Conservation (phyloP, 2,888 invertebrate species). For the Caenorhabditis sp. region DNA sequence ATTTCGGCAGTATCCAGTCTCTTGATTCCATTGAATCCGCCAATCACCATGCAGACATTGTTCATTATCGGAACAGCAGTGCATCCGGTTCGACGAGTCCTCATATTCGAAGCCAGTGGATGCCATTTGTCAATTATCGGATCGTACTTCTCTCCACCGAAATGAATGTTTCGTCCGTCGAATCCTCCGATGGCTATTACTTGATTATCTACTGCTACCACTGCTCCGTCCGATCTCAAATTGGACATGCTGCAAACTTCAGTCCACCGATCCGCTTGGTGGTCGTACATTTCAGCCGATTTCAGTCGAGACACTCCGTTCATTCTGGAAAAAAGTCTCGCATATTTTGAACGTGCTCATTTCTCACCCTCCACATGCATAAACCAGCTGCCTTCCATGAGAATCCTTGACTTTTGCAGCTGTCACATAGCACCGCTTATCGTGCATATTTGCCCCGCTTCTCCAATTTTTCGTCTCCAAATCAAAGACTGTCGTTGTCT, state of each 20-base stretch:
- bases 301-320: constrained; percentile 59
- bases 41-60: constrained; percentile 58
- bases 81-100: constrained; percentile 65
- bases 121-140: constrained; percentile 48
- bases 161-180: constrained; percentile 66
- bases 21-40: constrained; percentile 67
- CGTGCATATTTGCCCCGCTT: constrained; percentile 62
- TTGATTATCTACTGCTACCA: constrained; percentile 27
- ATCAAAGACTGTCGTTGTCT: constrained; percentile 60
- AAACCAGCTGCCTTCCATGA: constrained; percentile 34
- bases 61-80: constrained; percentile 52
- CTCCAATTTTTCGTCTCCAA: constrained; percentile 49
- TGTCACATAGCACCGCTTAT: constrained; percentile 58
- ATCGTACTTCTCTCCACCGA: constrained; percentile 65
- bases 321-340: constrained; percentile 53
- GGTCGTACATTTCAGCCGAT: constrained; percentile 53
- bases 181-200: constrained; percentile 68
- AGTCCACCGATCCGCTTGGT: constrained; percentile 43
- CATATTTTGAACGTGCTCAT: neutral
- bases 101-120: constrained; percentile 53
- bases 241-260: constrained; percentile 49
- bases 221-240: constrained; percentile 59
- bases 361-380: constrained; percentile 59
- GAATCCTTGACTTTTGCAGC: constrained; percentile 36
- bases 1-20: constrained; percentile 68